Percentiles rank a stretch among this genome's conserved stretches.
These are phyloP conservation scores for Homarus gammarus DNA, from an alignment of 2,888 invertebrate species.

Conservation along the genomic window DNA sequence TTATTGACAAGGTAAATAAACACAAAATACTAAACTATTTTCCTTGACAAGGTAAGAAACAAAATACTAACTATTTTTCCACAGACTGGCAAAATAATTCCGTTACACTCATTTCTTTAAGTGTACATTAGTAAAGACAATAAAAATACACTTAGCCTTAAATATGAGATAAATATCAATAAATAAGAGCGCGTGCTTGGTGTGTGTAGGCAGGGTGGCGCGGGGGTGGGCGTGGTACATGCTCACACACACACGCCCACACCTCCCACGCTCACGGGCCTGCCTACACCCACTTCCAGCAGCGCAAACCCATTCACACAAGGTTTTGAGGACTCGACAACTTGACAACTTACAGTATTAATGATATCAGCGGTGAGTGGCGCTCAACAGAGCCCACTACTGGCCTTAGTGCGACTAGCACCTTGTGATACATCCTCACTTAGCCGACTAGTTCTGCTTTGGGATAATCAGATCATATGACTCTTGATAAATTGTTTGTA, in stretches of 20 bases:
- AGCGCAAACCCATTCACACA: constrained; percentile 68
- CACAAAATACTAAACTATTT: constrained; percentile 53
- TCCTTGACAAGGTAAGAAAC: constrained; percentile 44
- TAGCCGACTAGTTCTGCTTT: constrained; percentile 62
- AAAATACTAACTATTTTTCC: constrained; percentile 18
- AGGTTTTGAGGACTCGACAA: constrained; percentile 73
- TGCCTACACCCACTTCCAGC: constrained; percentile 37
- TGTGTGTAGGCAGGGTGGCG: constrained; percentile 46
- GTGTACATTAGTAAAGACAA: constrained; percentile 71
- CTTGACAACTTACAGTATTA: constrained; percentile 72
- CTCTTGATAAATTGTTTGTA: constrained; percentile 53
- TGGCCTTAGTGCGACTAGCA: constrained; percentile 70
- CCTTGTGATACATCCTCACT: constrained; percentile 62
- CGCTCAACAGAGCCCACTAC: constrained; percentile 45
- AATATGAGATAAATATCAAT: constrained; percentile 72
- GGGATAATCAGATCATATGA: constrained; percentile 49
- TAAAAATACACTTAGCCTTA: constrained; percentile 73
- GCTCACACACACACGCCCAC: constrained; percentile 42
- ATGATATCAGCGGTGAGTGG: constrained; percentile 67
- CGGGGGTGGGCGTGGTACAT: constrained; percentile 10
- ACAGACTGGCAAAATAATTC: constrained; percentile 59
- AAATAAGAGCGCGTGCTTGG: constrained; percentile 54
- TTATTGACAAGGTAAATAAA: constrained; percentile 43
- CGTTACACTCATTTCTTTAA: constrained; percentile 58
- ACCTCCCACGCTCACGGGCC: constrained; percentile 6